Evolutionary conservation across 2,888 invertebrate genomes (phyloP).

Genomic region (Mesorhabditis sp.): DNA sequence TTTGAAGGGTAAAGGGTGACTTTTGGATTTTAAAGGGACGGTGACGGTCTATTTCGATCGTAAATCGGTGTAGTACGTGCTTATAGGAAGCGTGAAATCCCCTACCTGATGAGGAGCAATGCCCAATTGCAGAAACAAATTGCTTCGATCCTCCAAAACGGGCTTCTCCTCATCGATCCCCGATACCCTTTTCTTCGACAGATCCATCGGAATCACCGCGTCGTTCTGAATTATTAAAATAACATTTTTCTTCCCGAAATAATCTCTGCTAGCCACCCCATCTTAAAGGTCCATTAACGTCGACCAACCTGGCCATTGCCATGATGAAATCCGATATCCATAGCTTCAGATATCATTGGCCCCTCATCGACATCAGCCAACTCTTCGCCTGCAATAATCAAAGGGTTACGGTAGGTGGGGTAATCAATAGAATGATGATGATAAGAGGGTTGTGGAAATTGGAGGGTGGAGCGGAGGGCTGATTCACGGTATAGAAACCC

Average conservation of each 20-base stretch:
- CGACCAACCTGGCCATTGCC: neutral
- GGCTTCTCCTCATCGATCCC: neutral
- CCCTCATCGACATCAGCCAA: too few species aligned
- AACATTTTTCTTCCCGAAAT: neutral
- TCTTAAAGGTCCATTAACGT: neutral
- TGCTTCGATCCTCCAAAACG: neutral
- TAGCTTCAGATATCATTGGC: neutral
- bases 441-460: too few species aligned
- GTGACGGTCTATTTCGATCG: neutral
- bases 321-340: neutral
- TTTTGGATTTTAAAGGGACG: neutral
- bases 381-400: too few species aligned
- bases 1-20: neutral
- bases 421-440: too few species aligned
- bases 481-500: too few species aligned
- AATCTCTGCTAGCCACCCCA: neutral
- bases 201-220: neutral
- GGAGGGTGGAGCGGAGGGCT: too few species aligned
- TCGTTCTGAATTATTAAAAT: neutral
- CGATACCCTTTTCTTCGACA: neutral
- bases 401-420: too few species aligned
- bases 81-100: neutral
- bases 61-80: neutral
- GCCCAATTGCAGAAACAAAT: slow-evolving; percentile 3
- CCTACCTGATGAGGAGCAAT: neutral